Evolutionary conservation across 2,113 vertebrate genomes (phyloP).

Genomic region (Lepisosteus oculatus): DNA sequence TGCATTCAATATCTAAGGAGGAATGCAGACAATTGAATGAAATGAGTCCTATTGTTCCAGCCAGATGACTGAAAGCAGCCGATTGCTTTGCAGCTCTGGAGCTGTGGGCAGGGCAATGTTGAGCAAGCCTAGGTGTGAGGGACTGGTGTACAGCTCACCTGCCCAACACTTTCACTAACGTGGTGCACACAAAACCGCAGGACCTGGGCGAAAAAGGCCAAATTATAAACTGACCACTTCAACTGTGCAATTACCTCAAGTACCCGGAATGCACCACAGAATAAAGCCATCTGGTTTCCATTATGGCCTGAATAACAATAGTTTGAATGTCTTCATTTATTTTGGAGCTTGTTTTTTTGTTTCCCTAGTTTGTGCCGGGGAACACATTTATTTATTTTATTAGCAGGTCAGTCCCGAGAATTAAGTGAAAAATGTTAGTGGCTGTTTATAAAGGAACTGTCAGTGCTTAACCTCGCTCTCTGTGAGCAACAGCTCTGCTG

Average conservation of each 20-base stretch:
- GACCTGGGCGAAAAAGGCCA: constrained; percentile 24
- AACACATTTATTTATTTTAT: constrained; percentile 69
- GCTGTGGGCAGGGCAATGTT: too few species aligned
- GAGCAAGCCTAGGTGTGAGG: too few species aligned
- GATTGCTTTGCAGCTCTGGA: too few species aligned
- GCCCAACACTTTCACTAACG: too few species aligned
- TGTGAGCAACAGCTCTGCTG: neutral
- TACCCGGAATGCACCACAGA: constrained; percentile 76
- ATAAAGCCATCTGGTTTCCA: constrained; percentile 80
- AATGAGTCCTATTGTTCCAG: too few species aligned
- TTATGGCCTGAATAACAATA: constrained; percentile 76
- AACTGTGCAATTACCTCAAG: constrained; percentile 78
- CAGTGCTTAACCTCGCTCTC: neutral
- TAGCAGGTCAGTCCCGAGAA: constrained; percentile 57
- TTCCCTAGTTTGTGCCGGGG: constrained; percentile 71
- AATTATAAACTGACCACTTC: constrained; percentile 34
- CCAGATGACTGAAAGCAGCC: too few species aligned
- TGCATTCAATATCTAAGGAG: too few species aligned
- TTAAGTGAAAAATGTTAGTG: constrained; percentile 48
- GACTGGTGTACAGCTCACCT: too few species aligned
- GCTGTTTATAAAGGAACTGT: constrained; percentile 31
- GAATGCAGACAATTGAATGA: too few species aligned
- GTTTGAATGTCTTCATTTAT: constrained; percentile 71
- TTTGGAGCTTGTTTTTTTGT: constrained; percentile 65
- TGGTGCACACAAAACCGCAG: too few species aligned